Base-by-base conservation (phyloP, 2,797 vertebrate genomes). In the Melanotaenia trifasciata region DNA sequence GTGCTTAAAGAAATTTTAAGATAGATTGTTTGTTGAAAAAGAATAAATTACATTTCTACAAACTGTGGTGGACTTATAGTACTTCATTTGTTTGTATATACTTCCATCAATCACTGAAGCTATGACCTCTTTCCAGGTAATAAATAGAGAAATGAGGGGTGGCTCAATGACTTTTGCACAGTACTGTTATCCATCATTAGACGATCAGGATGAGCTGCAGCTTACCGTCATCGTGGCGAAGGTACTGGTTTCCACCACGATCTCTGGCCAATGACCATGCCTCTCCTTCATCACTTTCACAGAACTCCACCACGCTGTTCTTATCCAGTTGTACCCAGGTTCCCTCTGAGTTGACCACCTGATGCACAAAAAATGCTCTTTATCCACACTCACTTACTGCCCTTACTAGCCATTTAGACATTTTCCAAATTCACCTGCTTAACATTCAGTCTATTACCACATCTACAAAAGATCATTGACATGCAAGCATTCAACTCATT, bases 241-340 rank as follows among this genome's bases (percentile, higher is more conserved):
- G 96, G 90, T 99, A 99, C 90, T 99, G 98, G 93, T 96, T 99
- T 83, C 96, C 98, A 70, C 98, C 97, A 86, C 96, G 95, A 94
- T 99, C 98, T 95, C 97, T 96, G 91, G 98, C 96, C 94, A 99
- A 91, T 0, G 98, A 99, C 98, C 98, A 99, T 3, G 98, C 98
- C 87, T 99, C 98, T 57, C 98, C 98, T 91, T 99, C 98, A 84
- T 99, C 98, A 68, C 96, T 99, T 93, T 99, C 98, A 94, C 98
- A 99, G 94, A 98, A 99, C 86, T 99, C 98, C 93, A 99, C 97
- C 87, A 99, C 98, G 91, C 97, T 99, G 96, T 97, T 99, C 94
- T 99, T 98, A 95, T 99, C 98, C 95, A 99, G 96, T 79, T 99
- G 98, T 72, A 99, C 97, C 98, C 98, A 99, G 0, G 96, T 96